Percentiles rank a stretch among this genome's conserved stretches.
Evolutionary conservation across 2,797 vertebrate species (phyloP).

Genomic region (Melanotaenia nigrans): DNA sequence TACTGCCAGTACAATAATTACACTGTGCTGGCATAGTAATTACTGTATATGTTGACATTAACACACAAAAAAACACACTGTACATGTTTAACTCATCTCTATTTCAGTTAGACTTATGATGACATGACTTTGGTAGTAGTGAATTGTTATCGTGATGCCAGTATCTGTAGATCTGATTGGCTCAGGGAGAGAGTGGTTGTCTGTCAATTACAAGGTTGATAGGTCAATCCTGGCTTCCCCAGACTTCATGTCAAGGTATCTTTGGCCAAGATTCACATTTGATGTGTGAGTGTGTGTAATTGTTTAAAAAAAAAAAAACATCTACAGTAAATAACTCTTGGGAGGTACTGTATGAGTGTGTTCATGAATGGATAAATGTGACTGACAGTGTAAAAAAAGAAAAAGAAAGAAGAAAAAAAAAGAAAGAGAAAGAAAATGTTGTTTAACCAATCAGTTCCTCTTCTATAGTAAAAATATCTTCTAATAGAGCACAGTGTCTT

Average conservation of each 20-base stretch:
- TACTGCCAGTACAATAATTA: neutral
- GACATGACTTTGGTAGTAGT: conserved; percentile 17
- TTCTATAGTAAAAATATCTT: neutral
- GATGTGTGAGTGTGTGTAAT: neutral
- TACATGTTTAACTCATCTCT: too few species aligned
- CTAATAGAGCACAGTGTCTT: neutral
- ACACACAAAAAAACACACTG: too few species aligned
- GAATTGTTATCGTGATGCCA: conserved; percentile 21
- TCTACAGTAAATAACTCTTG: neutral
- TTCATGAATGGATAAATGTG: neutral
- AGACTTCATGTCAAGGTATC: neutral
- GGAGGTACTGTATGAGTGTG: neutral
- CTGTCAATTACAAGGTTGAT: neutral
- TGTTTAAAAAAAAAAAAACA: neutral
- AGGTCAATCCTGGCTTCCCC: neutral
- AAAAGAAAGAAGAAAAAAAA: too few species aligned
- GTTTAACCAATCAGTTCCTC: neutral
- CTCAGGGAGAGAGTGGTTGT: neutral
- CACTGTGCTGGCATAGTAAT: neutral
- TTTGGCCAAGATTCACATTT: neutral
- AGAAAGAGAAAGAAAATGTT: neutral
- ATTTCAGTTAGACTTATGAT: conserved; percentile 23
- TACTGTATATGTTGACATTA: neutral
- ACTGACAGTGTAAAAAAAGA: neutral
- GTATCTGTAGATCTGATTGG: neutral